Base-by-base conservation (phyloP, 2,113 vertebrate species). In the Mormyrus lacerda region DNA sequence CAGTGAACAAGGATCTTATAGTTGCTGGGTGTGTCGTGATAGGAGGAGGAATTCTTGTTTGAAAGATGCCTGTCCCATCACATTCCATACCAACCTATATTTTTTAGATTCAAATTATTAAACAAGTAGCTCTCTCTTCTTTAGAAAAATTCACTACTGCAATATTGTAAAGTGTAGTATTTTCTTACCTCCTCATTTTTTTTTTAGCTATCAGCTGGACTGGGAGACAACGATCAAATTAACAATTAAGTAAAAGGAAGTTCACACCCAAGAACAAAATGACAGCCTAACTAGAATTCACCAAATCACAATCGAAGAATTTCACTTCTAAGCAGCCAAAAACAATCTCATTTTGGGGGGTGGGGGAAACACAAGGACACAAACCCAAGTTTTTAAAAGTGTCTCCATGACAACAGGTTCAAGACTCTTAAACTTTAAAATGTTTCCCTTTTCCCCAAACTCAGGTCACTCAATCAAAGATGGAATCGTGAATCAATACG, bases 351-450 rank as follows among this genome's bases (percentile, higher is more conserved):
- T 73, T 90, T 50, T 39, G 91, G 39, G 17, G 91, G 90, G 92
- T 91, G 90, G 94, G 93, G 92, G 94, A 95, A 89, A 31, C 21
- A 53, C 89, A 85, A 55, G 55, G 48, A 50, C 85, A 51, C 27
- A 86, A 53, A 51, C 17, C 27, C 48, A 31, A 86, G 82, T 51
- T 86, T 86, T 53, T 17, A 50, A 89, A 93, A 93, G 91, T 91
- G 90, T 96, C 93, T 90, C 94, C 94, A 95, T 95, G 93, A 94
- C 93, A 93, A 96, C 93, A 85, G 92, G 91, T 88, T 92, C 93
- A 93, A 95, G 94, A 90, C 89, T 95, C 93, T 91, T 90, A 94
- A 92, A 95, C 95, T 93, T 91, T 92, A 47, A 84, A 11, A 84
- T 84, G 39, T 84, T 44, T 47, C 44, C 8, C 8, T 24, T 42